Conservation (phyloP, 2,797 vertebrate genomes). For the Fistularia commersonii region DNA sequence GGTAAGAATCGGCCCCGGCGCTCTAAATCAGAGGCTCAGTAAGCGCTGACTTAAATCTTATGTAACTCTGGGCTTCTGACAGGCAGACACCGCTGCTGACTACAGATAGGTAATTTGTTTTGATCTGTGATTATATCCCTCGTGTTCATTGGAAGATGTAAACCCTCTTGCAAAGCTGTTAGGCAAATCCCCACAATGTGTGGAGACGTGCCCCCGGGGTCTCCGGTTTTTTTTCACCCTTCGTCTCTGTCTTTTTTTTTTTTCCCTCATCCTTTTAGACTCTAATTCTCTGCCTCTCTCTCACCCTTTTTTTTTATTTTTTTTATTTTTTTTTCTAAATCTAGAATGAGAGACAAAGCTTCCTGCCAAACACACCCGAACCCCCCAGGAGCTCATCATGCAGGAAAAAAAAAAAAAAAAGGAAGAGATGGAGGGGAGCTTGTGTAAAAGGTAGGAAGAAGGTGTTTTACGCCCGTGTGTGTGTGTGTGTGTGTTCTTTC, state of each 20-base stretch:
- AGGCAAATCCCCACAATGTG: slow-evolving; percentile 79
- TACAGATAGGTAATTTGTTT: slow-evolving; percentile 82
- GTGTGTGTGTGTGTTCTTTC: slow-evolving; percentile 30
- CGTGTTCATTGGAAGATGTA: slow-evolving; percentile 79
- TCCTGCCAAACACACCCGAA: slow-evolving; percentile 75
- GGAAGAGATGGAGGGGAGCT: slow-evolving; percentile 38
- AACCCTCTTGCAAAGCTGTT: slow-evolving; percentile 80
- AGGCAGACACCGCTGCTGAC: slow-evolving; percentile 74
- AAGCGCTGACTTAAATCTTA: slow-evolving; percentile 75
- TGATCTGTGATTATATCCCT: slow-evolving; percentile 81
- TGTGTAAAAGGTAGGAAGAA: slow-evolving; percentile 53
- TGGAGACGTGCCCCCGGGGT: slow-evolving; percentile 73
- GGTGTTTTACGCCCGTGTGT: slow-evolving; percentile 34
- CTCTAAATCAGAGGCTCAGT: slow-evolving; percentile 70
- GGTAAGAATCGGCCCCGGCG: slow-evolving; percentile 64
- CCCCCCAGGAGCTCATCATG: slow-evolving; percentile 78
- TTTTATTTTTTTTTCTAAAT: slow-evolving; percentile 52
- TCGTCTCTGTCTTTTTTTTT: slow-evolving; percentile 52
- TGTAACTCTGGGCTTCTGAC: slow-evolving; percentile 76
- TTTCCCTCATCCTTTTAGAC: no score
- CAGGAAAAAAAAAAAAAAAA: slow-evolving; percentile 55
- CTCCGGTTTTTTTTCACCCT: slow-evolving; percentile 73
- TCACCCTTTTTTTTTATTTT: slow-evolving; percentile 46
- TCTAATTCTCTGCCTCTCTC: no score
- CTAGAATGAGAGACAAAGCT: slow-evolving; percentile 76